These are phyloP conservation scores for Florisuga fusca DNA, from an alignment of 2,797 vertebrate genomes.

Conservation along the genomic window DNA sequence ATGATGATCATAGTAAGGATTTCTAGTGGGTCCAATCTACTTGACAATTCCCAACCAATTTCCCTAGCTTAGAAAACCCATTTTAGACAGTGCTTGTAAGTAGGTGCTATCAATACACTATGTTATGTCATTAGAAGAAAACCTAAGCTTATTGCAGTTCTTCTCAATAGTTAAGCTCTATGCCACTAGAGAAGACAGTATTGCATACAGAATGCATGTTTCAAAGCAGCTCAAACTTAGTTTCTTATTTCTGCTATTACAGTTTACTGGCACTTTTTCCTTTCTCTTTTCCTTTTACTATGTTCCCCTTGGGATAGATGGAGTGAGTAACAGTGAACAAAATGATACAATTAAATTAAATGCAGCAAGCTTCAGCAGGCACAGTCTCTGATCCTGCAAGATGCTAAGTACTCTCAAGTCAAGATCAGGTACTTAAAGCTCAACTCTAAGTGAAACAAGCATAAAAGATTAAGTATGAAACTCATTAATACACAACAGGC, in stretches of 20 bases:
- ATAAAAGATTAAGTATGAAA: neutral
- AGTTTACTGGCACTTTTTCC: neutral
- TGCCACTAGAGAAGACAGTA: neutral
- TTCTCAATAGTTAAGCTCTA: neutral
- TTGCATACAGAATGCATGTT: neutral
- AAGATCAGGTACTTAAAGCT: constrained; percentile 39
- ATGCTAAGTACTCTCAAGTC: constrained; percentile 36
- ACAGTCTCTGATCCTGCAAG: constrained; percentile 31
- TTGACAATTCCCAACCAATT: neutral
- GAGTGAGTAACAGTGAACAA: constrained; percentile 52
- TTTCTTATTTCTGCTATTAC: neutral
- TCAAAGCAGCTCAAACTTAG: constrained; percentile 32
- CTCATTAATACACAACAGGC: constrained; percentile 37
- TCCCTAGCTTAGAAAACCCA: neutral
- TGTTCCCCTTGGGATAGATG: constrained; percentile 24
- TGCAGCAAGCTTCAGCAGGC: constrained; percentile 26
- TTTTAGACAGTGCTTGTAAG: neutral
- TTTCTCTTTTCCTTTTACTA: constrained; percentile 15
- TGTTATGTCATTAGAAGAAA: neutral
- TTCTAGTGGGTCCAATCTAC: neutral
- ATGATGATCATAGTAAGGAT: neutral
- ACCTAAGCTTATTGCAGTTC: neutral
- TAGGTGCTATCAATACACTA: neutral
- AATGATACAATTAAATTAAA: constrained; percentile 62
- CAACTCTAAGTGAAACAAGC: neutral